Evolutionary conservation across 2,113 vertebrate species (phyloP).

Genomic region (Nothocercus julius): DNA sequence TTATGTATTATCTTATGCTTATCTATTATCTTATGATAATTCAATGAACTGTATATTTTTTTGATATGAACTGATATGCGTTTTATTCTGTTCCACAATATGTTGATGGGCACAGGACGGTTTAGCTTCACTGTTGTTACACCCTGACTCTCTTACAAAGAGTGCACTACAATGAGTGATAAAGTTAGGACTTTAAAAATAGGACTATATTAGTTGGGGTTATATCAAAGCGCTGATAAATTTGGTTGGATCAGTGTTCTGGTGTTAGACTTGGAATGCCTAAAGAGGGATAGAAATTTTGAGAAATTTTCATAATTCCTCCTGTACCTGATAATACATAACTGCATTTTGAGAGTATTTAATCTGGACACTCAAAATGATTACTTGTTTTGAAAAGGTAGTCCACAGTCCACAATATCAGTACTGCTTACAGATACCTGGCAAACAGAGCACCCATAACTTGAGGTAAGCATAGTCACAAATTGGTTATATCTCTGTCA

Average conservation of each 20-base stretch:
- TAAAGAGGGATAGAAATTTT: background rate
- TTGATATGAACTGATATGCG: background rate
- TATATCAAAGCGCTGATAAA: background rate
- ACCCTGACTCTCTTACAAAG: background rate
- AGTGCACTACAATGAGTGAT: background rate
- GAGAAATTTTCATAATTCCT: background rate
- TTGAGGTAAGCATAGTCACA: background rate
- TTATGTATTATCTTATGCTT: background rate
- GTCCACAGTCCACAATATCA: too few relatives aligned
- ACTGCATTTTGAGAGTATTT: background rate
- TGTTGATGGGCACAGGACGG: background rate
- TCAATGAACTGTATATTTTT: background rate
- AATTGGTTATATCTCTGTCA: background rate
- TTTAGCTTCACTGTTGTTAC: background rate
- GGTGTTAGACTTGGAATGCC: background rate
- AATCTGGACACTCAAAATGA: background rate
- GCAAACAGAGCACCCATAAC: background rate
- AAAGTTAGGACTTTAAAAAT: background rate
- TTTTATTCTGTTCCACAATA: slow-evolving; percentile 1
- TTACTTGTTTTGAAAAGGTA: background rate
- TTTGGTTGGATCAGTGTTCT: background rate
- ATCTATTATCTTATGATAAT: background rate
- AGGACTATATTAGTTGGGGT: background rate
- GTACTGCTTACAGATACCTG: background rate
- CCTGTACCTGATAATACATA: background rate